Base-by-base conservation (phyloP, 2,113 vertebrate species). In the Xiphophorus hellerii region DNA sequence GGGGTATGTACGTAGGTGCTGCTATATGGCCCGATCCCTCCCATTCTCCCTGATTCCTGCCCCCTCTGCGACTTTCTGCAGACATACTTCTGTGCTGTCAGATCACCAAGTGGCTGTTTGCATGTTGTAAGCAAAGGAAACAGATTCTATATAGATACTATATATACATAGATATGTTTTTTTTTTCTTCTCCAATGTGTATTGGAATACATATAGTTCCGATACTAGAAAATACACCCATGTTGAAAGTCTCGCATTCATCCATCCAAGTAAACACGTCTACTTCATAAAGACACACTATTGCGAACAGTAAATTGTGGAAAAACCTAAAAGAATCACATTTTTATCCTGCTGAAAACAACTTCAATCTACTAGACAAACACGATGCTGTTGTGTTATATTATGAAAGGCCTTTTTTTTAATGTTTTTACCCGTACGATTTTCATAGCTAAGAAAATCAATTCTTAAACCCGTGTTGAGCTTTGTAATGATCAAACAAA, bases 41-140 rank as follows among this genome's bases (percentile, higher is more conserved):
- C 82, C 77, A 71, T 81, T 42, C 73, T 74, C 80, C 89, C 85
- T 14, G 22, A 75, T 39, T 62, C 71, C 76, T 33, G 12, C 61
- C 78, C 68, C 14, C 62, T 76, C 69, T 62, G 60, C 78, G 86
- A 87, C 63, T 62, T 91, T 89, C 82, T 85, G 81, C 92, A 91
- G 90, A 88, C 92, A 92, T 94, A 92, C 86, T 84, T 93, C 87
- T 89, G 93, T 95, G 92, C 93, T 92, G 92, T 95, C 93, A 91
- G 91, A 94, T 94, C 94, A 94, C 94, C 87, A 92, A 94, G 92
- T 93, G 94, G 90, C 94, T 94, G 92, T 94, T 95, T 95, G 95
- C 95, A 95, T 95, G 94, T 94, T 93, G 89, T 92, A 93, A 94
- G 90, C 93, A 94, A 92, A 93, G 91, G 88, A 94, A 93, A 93